Conservation (phyloP, 2,797 vertebrate genomes). For the Bufotes viridis region DNA sequence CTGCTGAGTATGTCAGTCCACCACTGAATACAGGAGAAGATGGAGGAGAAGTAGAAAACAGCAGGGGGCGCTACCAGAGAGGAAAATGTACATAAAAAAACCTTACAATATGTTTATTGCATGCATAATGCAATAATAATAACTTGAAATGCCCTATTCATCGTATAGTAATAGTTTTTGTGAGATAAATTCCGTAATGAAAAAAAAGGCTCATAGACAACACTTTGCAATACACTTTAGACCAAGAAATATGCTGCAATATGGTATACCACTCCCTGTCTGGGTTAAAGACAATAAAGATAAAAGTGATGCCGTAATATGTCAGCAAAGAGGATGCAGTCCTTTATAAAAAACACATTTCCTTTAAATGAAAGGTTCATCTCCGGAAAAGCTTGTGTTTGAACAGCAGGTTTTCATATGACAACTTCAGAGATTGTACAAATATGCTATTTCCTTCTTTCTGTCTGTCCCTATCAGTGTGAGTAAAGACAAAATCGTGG, state of each 20-base stretch:
- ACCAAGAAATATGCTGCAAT: neutral
- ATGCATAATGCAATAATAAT: too few species aligned
- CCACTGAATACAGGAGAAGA: too few species aligned
- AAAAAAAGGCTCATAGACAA: neutral
- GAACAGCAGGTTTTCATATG: neutral
- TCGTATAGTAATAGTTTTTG: too few species aligned
- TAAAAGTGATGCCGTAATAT: neutral
- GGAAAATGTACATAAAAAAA: too few species aligned
- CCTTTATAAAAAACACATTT: neutral
- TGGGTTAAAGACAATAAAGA: neutral
- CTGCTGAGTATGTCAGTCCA: too few species aligned
- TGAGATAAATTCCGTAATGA: too few species aligned
- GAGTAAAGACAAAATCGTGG: neutral
- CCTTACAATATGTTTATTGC: too few species aligned
- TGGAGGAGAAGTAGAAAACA: too few species aligned
- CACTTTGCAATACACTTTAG: neutral
- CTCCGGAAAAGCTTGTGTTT: neutral
- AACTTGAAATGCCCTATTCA: too few species aligned
- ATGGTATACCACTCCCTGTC: neutral
- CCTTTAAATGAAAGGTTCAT: neutral
- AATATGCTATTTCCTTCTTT: neutral
- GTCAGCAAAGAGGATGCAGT: conserved; percentile 2
- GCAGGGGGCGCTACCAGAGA: too few species aligned
- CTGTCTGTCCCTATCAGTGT: neutral
- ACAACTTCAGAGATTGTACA: neutral